Evolutionary conservation across 2,888 invertebrate genomes (phyloP), one percentile per base, ranked within the genome.

Genomic region (Leucophora obtusa): DNA sequence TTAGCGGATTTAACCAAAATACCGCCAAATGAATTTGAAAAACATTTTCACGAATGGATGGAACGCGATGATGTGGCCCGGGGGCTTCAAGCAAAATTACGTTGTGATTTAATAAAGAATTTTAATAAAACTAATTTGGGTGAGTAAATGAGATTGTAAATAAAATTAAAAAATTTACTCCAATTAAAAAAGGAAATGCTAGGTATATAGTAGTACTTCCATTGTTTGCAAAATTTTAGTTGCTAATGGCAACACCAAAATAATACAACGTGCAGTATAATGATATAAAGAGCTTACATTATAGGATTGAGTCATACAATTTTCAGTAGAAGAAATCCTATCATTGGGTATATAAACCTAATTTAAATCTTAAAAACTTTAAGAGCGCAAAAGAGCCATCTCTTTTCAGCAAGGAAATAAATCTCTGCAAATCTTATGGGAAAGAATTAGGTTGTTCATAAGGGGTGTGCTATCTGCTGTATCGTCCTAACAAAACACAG

Each of bases 101-200:
- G 90, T 1, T 85, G 84, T 74, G 88, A 90, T 75, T 84, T 90
- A 2, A 87, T 90, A 35, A 84, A 84, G 2, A 87, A 85, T 38
- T 90, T 90, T 33, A 89, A 89, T 43, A 87, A 86, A 82, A 90
- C 89, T 1, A 77, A 85, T 38, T 83, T 90, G 53, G 90, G 90
- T 89, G 82, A 86, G 86, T 83, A 24, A 24, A 24, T 24, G 10
- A 7, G 5, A 28, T 15, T 24, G 1, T 33, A 4, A 50, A 9
- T 4, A 38, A 8, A 15, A 47, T 21, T 11, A 15, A 35, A 15
- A 14, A 28, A 56, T 24, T 5, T 17, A 24, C 2, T 35, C 17
- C 15, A 58, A 15, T 17, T 15, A 33, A 28, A 58, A 21, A 54
- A 6, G 8, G 18, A 10, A 14, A 24, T 59, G 59, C n/a, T 43